Conservation (phyloP, 2,797 vertebrate genomes). For the Ptychadena robeensis region DNA sequence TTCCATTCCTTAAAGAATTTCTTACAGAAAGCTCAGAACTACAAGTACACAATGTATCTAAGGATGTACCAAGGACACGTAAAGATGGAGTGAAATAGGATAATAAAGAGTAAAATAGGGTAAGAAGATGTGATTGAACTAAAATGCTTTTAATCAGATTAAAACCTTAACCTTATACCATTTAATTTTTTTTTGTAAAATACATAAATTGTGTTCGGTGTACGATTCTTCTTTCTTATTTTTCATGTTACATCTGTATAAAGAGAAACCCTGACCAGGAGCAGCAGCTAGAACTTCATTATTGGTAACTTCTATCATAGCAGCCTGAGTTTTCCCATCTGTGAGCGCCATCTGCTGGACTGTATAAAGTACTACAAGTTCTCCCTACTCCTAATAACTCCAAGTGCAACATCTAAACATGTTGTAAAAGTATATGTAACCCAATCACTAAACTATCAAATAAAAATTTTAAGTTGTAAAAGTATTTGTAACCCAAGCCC, state of each 20-base stretch:
- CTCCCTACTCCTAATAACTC: neutral
- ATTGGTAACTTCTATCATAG: neutral
- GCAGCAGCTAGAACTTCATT: neutral
- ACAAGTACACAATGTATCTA: constrained; percentile 7
- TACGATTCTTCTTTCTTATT: neutral
- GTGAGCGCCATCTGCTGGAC: constrained; percentile 32
- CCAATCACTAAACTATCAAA: too few relatives aligned
- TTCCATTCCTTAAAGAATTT: neutral
- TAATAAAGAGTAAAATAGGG: neutral
- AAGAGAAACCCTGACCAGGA: neutral
- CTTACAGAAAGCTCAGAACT: neutral
- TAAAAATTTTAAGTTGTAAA: too few relatives aligned
- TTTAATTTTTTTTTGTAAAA: neutral
- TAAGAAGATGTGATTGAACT: neutral
- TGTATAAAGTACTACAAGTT: neutral
- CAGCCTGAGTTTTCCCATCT: neutral
- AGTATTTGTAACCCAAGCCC: too few relatives aligned
- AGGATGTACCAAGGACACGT: neutral
- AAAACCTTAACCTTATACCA: neutral
- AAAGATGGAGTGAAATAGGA: neutral
- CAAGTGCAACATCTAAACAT: too few relatives aligned
- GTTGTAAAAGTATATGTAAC: too few relatives aligned
- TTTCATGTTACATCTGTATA: neutral
- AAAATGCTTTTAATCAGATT: neutral
- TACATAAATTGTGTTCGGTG: too few relatives aligned